Conservation (phyloP, 2,888 invertebrate species). For the Troilus luridus region DNA sequence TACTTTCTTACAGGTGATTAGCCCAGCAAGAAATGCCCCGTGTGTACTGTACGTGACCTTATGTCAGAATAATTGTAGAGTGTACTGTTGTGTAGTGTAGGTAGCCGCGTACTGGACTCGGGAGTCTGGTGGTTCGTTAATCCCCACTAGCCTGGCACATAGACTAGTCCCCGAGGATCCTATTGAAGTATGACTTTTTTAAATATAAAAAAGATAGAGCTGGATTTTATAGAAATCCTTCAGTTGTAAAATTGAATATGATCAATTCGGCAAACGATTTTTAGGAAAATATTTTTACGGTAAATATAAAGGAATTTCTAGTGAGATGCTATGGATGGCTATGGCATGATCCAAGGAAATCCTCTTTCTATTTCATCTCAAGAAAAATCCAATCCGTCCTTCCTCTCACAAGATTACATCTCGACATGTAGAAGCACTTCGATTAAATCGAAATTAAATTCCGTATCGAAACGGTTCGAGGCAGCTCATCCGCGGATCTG, state of each 20-base stretch:
- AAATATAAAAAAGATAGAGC: too few species aligned
- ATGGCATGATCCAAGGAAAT: background rate
- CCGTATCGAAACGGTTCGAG: background rate
- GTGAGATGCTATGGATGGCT: background rate
- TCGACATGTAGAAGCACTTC: background rate
- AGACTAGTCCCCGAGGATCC: too few species aligned
- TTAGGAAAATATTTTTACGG: background rate
- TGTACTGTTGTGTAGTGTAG: too few species aligned
- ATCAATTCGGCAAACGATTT: background rate
- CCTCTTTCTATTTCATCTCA: background rate
- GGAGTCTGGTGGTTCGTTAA: too few species aligned
- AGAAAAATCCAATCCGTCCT: conserved; percentile 30
- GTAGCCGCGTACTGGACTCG: too few species aligned
- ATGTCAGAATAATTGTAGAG: too few species aligned
- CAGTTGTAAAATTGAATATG: background rate
- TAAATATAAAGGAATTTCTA: background rate
- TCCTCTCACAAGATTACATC: conserved; percentile 18
- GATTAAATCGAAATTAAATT: conserved; percentile 35
- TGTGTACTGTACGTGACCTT: too few species aligned
- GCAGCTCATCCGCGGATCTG: background rate
- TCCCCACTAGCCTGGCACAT: too few species aligned
- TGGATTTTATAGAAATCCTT: too few species aligned
- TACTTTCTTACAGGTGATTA: too few species aligned
- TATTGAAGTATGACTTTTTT: too few species aligned
- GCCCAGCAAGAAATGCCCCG: too few species aligned